A percentile compares a stretch with the other conserved stretches of the same genome.
Conservation (phyloP, 1,140 invertebrate species). For the Drosophila persimilis region DNA sequence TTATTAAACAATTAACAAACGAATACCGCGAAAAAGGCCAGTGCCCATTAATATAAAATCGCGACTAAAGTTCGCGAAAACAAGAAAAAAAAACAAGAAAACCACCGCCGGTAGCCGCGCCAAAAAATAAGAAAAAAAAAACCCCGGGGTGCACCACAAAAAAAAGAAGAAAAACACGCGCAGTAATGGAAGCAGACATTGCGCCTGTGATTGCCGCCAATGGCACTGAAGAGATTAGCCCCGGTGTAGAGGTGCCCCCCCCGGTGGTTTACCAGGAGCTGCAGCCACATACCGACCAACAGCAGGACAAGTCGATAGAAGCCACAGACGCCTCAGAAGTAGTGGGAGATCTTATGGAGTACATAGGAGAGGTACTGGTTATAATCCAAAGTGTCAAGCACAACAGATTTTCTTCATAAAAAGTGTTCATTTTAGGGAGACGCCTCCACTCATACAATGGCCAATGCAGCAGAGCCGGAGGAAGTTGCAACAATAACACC, state of each 20-base stretch:
- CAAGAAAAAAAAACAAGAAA: neutral
- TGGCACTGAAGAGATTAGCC: constrained; percentile 24
- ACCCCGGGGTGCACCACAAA: constrained; percentile 19
- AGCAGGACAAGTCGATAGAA: constrained; percentile 25
- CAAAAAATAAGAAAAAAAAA: constrained; percentile 31
- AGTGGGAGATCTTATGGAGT: constrained; percentile 43
- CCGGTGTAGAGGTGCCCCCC: constrained; percentile 1
- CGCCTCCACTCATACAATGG: neutral
- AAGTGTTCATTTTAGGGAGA: constrained; percentile 37
- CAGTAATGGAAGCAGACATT: constrained; percentile 60
- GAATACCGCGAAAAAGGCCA: constrained; percentile 8
- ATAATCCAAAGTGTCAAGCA: too few relatives aligned
- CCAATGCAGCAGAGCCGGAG: neutral
- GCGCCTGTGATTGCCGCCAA: constrained; percentile 41
- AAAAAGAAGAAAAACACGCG: constrained; percentile 30
- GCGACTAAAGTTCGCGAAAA: too few relatives aligned
- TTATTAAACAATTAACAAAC: neutral
- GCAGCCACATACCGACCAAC: constrained; percentile 8
- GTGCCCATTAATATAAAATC: constrained; percentile 7
- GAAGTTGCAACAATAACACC: neutral
- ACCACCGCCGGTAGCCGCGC: constrained; percentile 35
- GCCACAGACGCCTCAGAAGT: constrained; percentile 2
- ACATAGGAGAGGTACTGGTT: constrained; percentile 22
- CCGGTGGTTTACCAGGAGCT: constrained; percentile 9
- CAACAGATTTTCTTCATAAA: too few relatives aligned